Evolutionary conservation across 2,797 vertebrate genomes (phyloP).

Genomic region (Acanthornis magna): DNA sequence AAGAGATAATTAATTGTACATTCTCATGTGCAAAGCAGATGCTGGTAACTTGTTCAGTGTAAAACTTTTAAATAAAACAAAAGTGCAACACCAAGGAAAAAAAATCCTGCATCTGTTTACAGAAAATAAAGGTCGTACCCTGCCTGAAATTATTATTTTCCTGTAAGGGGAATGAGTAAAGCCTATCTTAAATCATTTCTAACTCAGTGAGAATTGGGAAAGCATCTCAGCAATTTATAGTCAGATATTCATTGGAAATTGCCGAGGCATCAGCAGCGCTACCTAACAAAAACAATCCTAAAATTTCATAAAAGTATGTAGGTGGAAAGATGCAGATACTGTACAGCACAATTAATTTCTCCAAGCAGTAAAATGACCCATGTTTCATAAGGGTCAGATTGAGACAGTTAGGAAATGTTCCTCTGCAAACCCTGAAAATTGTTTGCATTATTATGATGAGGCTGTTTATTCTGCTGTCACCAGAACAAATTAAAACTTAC

Average conservation of each 20-base stretch:
- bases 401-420: background rate
- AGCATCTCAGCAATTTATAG: background rate
- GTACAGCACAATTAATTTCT: constrained; percentile 27
- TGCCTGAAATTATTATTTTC: background rate
- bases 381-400: background rate
- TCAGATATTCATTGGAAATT: constrained; percentile 19
- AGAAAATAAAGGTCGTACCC: background rate
- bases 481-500: background rate
- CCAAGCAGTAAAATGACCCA: background rate
- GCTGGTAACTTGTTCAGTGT: background rate
- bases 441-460: background rate
- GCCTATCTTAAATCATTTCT: background rate
- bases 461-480: background rate
- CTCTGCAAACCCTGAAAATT: background rate
- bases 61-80: background rate
- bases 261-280: background rate
- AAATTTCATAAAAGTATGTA: background rate
- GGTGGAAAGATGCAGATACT: background rate
- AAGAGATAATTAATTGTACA: background rate
- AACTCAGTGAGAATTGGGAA: background rate
- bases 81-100: background rate
- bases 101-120: background rate
- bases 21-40: background rate
- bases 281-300: background rate
- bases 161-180: background rate